These are phyloP conservation scores for Chymomyza amoena DNA, from an alignment of 2,888 invertebrate species.

Conservation along the genomic window DNA sequence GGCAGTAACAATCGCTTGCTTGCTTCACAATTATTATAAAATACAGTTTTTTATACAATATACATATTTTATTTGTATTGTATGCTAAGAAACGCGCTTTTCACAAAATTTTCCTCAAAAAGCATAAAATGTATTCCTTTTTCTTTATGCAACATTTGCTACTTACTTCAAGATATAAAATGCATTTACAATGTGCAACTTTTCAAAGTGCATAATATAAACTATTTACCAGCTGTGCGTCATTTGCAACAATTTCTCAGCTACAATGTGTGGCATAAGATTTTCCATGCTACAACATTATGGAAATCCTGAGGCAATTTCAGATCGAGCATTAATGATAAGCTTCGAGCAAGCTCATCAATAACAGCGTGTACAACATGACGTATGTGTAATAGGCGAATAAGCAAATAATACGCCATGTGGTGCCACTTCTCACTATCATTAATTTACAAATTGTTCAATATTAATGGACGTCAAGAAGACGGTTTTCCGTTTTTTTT, in stretches of 20 bases:
- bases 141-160: neutral
- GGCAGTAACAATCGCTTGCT: too few species aligned
- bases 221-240: slow-evolving; percentile 35
- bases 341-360: slow-evolving; percentile 55
- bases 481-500: slow-evolving; percentile 9
- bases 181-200: slow-evolving; percentile 35
- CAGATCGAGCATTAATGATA: slow-evolving; percentile 44
- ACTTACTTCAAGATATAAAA: slow-evolving; percentile 16
- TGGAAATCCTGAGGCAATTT: neutral
- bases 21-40: too few species aligned
- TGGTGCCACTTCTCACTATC: slow-evolving; percentile 21
- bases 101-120: too few species aligned
- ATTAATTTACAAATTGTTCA: slow-evolving; percentile 60
- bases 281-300: neutral
- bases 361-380: slow-evolving; percentile 43
- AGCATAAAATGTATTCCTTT: too few species aligned
- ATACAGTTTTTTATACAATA: too few species aligned
- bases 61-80: too few species aligned
- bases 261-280: slow-evolving; percentile 14
- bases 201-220: slow-evolving; percentile 28
- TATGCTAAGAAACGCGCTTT: too few species aligned
- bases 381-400: slow-evolving; percentile 58
- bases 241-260: slow-evolving; percentile 6
- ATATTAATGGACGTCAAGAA: slow-evolving; percentile 63
- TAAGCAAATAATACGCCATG: slow-evolving; percentile 50